A percentile compares a stretch with the other conserved stretches of the same genome.
Evolutionary conservation across 2,113 vertebrate genomes (phyloP).

Genomic region (Pungitius pungitius): DNA sequence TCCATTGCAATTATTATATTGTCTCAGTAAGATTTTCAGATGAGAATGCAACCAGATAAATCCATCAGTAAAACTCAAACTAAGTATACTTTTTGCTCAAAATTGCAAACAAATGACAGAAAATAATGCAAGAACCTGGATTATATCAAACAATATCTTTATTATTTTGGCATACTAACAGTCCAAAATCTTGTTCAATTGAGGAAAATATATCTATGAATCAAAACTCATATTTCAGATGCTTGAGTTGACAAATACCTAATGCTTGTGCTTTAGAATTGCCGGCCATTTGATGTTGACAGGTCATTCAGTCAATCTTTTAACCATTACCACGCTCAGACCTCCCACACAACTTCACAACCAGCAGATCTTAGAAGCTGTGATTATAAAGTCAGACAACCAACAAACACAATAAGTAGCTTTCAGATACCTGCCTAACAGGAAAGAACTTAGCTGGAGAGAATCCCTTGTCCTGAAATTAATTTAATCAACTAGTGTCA

Average conservation of each 20-base stretch:
- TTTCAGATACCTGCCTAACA: neutral
- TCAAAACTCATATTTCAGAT: neutral
- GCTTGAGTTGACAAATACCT: neutral
- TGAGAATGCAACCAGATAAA: neutral
- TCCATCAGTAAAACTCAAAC: constrained; percentile 7
- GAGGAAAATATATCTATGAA: neutral
- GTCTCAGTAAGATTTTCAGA: neutral
- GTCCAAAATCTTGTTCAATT: neutral
- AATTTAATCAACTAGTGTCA: neutral
- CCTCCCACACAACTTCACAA: too few relatives aligned
- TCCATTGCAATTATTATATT: too few relatives aligned
- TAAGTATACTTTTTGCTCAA: neutral
- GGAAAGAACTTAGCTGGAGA: neutral
- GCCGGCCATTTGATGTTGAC: neutral
- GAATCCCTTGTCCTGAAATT: neutral
- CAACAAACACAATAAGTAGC: constrained; percentile 1
- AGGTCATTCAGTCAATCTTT: neutral
- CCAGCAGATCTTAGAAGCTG: neutral
- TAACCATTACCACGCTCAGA: neutral
- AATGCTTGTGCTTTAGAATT: neutral
- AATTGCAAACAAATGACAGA: neutral
- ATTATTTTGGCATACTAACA: neutral
- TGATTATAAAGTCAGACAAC: neutral
- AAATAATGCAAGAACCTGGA: neutral
- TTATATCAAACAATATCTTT: neutral